Evolutionary conservation across 1,140 invertebrate species (phyloP), one percentile per base, ranked within the genome.

Genomic region (Hermetia illucens): DNA sequence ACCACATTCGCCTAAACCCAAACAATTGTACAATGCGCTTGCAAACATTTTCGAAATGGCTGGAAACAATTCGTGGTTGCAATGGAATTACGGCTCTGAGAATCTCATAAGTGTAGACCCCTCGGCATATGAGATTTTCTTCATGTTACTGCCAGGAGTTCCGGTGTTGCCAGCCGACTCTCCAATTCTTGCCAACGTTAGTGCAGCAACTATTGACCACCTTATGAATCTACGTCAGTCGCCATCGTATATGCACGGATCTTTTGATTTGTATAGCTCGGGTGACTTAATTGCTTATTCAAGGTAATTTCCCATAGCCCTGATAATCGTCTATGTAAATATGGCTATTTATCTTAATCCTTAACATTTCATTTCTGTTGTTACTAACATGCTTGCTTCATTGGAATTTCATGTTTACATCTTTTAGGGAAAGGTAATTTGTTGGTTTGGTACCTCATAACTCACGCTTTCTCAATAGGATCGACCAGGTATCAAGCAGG

Each of bases 101-200:
- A 42, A 45, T 8, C 34, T 45, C 29, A 48, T 48, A 9, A 24
- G 34, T 1, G 42, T 42, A 4, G 38, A 54, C 36, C 48, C 52
- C 0, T 58, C 56, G 0, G 55, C 61, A 9, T 58, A 79, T 1
- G 70, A 76, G 36, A 72, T 75, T 22, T 66, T 88, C 44, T 70
- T 72, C 5, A 65, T 82, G 40, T 55, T 87, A 12, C 53, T 88
- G 27, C 79, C 79, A 1, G 85, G 83, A 2, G 79, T 79, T 1
- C 72, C 80, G 1, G 66, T 87, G 31, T 58, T 69, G 52, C 71
- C 57, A 53, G 68, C 67, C 51, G 74, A 60, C 57, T 75, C 69
- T 54, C 52, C 53, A 12, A 40, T 57, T 13, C 51, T 59, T 31
- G 48, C 44, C 3, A 52, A 52, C 20, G 44, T 58, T 8, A 42